Conservation (phyloP, 2,888 invertebrate genomes). For the Lissocephala sabroskyi region DNA sequence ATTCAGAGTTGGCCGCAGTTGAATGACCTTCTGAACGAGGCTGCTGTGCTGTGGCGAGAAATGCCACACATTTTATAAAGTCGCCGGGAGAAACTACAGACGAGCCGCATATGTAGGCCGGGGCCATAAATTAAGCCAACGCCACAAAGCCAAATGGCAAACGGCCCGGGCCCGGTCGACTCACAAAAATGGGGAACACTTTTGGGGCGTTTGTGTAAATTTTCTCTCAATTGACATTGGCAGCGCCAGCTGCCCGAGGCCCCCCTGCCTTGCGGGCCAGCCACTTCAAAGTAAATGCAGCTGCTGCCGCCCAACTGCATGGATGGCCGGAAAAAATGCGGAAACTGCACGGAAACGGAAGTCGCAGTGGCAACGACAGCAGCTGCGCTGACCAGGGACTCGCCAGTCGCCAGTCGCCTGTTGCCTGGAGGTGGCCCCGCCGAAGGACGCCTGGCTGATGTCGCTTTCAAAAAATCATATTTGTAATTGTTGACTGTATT, state of each 20-base stretch:
- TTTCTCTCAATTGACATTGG: conserved; percentile 61
- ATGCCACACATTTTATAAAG: conserved; percentile 61
- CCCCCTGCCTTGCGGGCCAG: conserved; percentile 25
- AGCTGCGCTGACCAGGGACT: conserved; percentile 25
- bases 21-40: conserved; percentile 46
- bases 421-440: background rate
- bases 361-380: conserved; percentile 54
- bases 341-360: conserved; percentile 63
- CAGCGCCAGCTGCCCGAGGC: background rate
- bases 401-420: conserved; percentile 5
- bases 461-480: conserved; percentile 63
- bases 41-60: background rate
- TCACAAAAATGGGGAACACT: conserved; percentile 14
- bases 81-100: conserved; percentile 12
- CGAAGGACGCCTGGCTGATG: conserved; percentile 24
- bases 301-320: conserved; percentile 37
- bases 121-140: conserved; percentile 47
- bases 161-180: conserved; percentile 32
- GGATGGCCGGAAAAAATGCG: conserved; percentile 37
- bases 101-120: conserved; percentile 26
- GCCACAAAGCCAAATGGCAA: conserved; percentile 44
- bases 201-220: conserved; percentile 39
- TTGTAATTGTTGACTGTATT: conserved; percentile 65
- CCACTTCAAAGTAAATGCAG: conserved; percentile 61
- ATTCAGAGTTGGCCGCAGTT: conserved; percentile 27